These are phyloP conservation scores for Hedychridium roseum DNA, from an alignment of 2,888 invertebrate species.

Conservation along the genomic window DNA sequence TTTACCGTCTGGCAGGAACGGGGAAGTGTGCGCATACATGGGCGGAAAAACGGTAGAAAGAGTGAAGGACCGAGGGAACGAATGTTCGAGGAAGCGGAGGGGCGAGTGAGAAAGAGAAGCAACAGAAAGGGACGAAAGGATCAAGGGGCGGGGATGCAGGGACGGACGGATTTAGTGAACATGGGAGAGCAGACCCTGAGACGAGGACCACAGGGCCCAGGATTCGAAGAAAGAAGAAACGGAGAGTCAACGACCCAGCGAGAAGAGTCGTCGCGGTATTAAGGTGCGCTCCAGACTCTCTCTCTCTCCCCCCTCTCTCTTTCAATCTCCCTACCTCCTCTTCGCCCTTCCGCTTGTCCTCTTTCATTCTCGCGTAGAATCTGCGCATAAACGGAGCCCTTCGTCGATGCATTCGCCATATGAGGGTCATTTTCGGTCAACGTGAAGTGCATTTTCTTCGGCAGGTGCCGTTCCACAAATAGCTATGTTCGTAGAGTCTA, in stretches of 20 bases:
- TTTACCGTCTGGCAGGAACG: conserved; percentile 54
- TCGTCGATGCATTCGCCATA: too few species aligned
- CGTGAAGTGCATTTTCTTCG: too few species aligned
- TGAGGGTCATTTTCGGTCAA: too few species aligned
- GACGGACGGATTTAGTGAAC: conserved; percentile 24
- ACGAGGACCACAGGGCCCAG: conserved; percentile 46
- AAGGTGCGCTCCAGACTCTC: conserved; percentile 42
- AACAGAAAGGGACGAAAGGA: conserved; percentile 14
- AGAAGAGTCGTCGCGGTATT: conserved; percentile 42
- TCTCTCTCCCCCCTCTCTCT: conserved; percentile 5
- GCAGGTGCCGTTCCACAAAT: too few species aligned
- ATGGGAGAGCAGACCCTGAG: conserved; percentile 34
- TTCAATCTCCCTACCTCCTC: background rate
- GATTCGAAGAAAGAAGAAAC: conserved; percentile 60
- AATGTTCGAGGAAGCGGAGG: conserved; percentile 4
- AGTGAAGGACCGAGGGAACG: background rate
- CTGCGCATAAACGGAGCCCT: too few species aligned
- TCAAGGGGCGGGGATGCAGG: conserved; percentile 5
- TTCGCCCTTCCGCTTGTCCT: too few species aligned
- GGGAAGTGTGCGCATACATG: conserved; percentile 37
- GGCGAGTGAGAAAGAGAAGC: conserved; percentile 1
- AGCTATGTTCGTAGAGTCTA: too few species aligned
- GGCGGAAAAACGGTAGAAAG: conserved; percentile 30
- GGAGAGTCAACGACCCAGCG: conserved; percentile 58
- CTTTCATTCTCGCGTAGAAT: too few species aligned